Evolutionary conservation across 2,113 vertebrate genomes (phyloP), one percentile per base, ranked within the genome.

Genomic region (Plestiodon gilberti): DNA sequence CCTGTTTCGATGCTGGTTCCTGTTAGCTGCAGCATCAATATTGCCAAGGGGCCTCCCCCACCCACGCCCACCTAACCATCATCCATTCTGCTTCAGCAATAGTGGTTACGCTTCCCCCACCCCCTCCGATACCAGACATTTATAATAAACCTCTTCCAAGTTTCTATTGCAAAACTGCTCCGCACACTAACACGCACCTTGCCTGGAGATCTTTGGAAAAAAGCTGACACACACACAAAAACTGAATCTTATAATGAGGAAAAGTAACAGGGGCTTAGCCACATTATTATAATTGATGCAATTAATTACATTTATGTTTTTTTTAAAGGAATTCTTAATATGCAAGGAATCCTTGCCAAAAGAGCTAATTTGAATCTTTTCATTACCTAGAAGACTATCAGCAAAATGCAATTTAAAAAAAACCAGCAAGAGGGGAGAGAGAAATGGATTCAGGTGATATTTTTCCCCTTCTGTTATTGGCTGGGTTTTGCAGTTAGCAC

Each of bases 251-350:
- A 88, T 77, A 23, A 82, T 85, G 79, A 83, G 48, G n/a, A 87
- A 95, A 94, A 85, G 90, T 65, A 88, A 84, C 91, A 92, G 90
- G 88, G 89, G 90, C 92, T 88, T 89, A 89, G 91, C 86, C 88
- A 89, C 90, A 90, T 93, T 93, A 93, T 84, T 89, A 55, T 95
- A 95, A 96, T 79, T 90, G 90, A 93, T 89, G 85, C 86, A 87
- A 95, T 95, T 94, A 93, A 94, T 94, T 95, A 91, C 90, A 81
- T 92, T 92, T 89, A 90, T 94, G 90, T 86, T 33, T 90, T 33
- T 90, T 90, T 75, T 81, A 65, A 59, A 76, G 75, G 80, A 81
- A 90, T 89, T 84, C 55, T 94, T 91, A 91, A 94, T 84, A 91
- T 38, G 87, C 88, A 94, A 90, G 93, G 91, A 94, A 93, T 90